phyloP scores from a whole-genome alignment of 2,797 vertebrate species.

The Mus minutoides region DNA sequence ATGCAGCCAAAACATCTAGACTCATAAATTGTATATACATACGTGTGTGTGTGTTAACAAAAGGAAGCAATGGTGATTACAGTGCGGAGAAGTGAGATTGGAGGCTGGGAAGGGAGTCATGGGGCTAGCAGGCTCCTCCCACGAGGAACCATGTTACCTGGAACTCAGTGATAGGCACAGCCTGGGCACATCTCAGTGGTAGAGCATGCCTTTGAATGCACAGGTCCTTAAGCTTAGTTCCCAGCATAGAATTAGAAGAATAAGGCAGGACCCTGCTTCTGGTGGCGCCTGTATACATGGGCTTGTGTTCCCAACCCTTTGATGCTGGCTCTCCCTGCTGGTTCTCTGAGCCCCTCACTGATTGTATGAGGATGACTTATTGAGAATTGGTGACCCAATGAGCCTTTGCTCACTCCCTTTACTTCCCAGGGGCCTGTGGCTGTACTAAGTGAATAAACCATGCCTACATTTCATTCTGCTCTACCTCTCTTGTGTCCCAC shows the following conservation, averaged over 20 bases:
- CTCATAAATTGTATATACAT: not conserved
- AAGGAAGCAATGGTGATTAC: not conserved
- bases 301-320: not conserved
- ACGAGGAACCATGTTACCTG: not conserved
- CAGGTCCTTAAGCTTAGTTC: not conserved
- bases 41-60: too few species aligned
- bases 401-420: not conserved
- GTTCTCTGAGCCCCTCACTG: not conserved
- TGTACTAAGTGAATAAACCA: not conserved
- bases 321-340: not conserved
- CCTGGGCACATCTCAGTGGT: not conserved
- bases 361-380: slow-evolving; percentile 23
- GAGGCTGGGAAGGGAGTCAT: not conserved
- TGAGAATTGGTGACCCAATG: not conserved
- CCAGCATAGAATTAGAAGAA: not conserved
- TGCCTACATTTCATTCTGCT: not conserved
- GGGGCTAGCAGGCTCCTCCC: not conserved
- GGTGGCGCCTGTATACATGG: not conserved
- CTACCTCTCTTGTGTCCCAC: too few species aligned
- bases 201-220: not conserved
- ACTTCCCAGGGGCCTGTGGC: not conserved
- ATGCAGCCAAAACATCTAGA: not conserved
- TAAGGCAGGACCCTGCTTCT: not conserved
- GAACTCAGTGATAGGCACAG: not conserved
- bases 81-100: not conserved